Evolutionary conservation across 2,797 vertebrate genomes (phyloP).

Genomic region (Simalia tracyae): DNA sequence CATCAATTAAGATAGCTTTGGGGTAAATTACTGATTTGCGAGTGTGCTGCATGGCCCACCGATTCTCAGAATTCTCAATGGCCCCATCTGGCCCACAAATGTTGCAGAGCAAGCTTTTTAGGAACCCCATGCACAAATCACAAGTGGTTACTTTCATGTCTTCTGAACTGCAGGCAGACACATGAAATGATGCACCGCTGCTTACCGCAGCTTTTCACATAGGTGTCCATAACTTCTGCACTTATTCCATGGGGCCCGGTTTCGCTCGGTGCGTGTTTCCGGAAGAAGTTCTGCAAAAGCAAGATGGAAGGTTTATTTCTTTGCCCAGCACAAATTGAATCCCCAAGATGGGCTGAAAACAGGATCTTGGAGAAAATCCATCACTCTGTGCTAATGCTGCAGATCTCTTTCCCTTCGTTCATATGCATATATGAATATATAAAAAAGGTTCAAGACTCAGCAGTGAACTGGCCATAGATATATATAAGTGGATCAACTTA

Average conservation of each 20-base stretch:
- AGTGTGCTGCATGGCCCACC: too few species aligned
- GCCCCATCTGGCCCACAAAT: background rate
- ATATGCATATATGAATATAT: slow-evolving; percentile 2
- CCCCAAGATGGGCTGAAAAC: background rate
- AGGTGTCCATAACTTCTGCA: slow-evolving; percentile 97
- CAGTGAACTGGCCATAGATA: background rate
- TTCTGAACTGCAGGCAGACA: too few species aligned
- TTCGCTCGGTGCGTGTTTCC: slow-evolving; percentile 92
- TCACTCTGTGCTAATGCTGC: background rate
- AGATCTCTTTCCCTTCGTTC: background rate
- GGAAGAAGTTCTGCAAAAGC: slow-evolving; percentile 90
- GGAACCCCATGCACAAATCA: background rate
- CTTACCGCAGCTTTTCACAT: slow-evolving; percentile 98
- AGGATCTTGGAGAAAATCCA: background rate
- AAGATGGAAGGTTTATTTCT: slow-evolving; percentile 38
- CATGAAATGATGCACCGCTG: background rate
- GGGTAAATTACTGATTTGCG: too few species aligned
- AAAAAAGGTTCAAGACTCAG: background rate
- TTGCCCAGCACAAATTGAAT: background rate
- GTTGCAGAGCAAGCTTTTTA: too few species aligned
- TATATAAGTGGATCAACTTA: slow-evolving; percentile 1
- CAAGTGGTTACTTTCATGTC: background rate
- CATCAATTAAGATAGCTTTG: too few species aligned
- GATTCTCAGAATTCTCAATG: too few species aligned
- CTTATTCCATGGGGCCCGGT: slow-evolving; percentile 96